These are phyloP conservation scores for Zosterops borbonicus DNA, from an alignment of 2,113 vertebrate species.

Conservation along the genomic window DNA sequence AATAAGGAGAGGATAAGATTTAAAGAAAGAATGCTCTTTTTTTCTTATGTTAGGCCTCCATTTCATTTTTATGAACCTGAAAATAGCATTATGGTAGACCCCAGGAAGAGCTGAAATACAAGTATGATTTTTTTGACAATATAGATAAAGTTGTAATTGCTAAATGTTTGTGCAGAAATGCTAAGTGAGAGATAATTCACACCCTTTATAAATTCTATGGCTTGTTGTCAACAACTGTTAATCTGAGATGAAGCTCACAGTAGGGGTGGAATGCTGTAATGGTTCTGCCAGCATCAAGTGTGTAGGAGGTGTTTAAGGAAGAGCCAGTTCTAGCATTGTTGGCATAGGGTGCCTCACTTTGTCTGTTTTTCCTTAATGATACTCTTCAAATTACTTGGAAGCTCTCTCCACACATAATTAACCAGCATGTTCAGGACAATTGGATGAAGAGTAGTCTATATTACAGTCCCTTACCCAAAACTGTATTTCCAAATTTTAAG, in stretches of 20 bases:
- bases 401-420: neutral
- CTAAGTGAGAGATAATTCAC: neutral
- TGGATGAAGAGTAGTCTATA: neutral
- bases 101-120: neutral
- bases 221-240: neutral
- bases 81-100: neutral
- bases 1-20: neutral
- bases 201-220: neutral
- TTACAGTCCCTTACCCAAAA: neutral
- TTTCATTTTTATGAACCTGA: neutral
- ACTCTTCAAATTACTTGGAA: slow-evolving; percentile 24
- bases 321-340: neutral
- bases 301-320: neutral
- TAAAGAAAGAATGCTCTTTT: neutral
- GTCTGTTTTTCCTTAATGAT: slow-evolving; percentile 8
- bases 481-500: neutral
- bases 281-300: neutral
- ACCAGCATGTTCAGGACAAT: neutral
- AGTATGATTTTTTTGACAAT: neutral
- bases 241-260: neutral
- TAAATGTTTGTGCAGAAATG: neutral
- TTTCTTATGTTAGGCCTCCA: neutral
- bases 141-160: neutral
- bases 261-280: neutral
- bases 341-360: neutral